These are phyloP conservation scores for Hedya salicella DNA, from an alignment of 2,888 invertebrate species.

Conservation along the genomic window DNA sequence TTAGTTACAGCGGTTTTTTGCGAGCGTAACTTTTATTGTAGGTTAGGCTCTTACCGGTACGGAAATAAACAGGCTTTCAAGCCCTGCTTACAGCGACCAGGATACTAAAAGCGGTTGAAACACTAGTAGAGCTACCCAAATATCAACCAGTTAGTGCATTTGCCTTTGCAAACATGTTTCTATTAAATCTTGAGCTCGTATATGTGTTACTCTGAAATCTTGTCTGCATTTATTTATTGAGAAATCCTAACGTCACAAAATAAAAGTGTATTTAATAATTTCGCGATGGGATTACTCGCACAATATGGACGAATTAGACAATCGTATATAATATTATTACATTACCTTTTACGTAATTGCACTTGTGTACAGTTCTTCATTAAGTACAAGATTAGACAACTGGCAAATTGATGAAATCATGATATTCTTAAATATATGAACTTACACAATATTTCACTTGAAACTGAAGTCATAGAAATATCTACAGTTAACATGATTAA, in stretches of 20 bases:
- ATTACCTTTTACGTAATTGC: constrained; percentile 76
- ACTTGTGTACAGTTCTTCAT: constrained; percentile 71
- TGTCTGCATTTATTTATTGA: no score
- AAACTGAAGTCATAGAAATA: not conserved
- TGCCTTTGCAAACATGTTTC: no score
- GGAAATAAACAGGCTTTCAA: no score
- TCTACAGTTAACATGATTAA: not conserved
- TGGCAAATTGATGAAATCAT: constrained; percentile 8
- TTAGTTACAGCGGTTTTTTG: no score
- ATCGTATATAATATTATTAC: constrained; percentile 60
- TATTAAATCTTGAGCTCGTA: no score
- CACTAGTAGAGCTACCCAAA: no score
- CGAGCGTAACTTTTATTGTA: no score
- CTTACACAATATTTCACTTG: not conserved
- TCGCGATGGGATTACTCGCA: constrained; percentile 65
- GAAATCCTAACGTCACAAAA: not conserved
- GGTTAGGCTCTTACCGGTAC: no score
- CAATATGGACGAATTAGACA: constrained; percentile 74
- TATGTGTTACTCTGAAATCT: no score
- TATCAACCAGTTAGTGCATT: no score
- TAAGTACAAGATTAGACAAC: constrained; percentile 57
- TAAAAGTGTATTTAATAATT: constrained; percentile 46
- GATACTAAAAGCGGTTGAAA: no score
- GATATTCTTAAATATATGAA: not conserved
- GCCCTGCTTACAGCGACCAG: no score